These are phyloP conservation scores for Tetraneura akinire DNA, from an alignment of 1,140 invertebrate genomes.

Conservation along the genomic window DNA sequence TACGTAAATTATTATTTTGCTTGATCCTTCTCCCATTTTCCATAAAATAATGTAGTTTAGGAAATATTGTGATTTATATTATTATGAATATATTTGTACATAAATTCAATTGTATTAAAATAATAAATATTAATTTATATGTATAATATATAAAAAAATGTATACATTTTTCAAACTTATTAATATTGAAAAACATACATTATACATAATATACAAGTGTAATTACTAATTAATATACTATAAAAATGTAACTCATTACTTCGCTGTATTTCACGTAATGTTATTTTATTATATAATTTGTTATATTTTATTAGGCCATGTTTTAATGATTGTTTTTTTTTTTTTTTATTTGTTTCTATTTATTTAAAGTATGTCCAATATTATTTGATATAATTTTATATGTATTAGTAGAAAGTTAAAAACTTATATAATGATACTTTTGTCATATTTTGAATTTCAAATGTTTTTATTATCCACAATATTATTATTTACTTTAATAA, in stretches of 20 bases:
- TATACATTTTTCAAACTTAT: slow-evolving; percentile 2
- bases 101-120: not conserved
- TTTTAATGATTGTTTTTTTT: not conserved
- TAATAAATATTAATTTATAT: not conserved
- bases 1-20: slow-evolving; percentile 20
- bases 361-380: not conserved
- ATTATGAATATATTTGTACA: slow-evolving; percentile 23
- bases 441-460: not conserved
- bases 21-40: slow-evolving; percentile 3
- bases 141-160: not conserved
- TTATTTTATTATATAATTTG: slow-evolving; percentile 8
- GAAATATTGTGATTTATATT: slow-evolving; percentile 30
- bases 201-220: not conserved
- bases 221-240: not conserved
- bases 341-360: not conserved
- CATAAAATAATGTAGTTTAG: not conserved
- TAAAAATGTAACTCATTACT: slow-evolving; percentile 15
- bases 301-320: not conserved
- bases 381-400: not conserved
- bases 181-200: slow-evolving; percentile 11
- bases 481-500: not conserved
- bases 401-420: not conserved
- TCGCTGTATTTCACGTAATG: not conserved
- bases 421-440: not conserved
- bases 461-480: not conserved